Evolutionary conservation across 2,888 invertebrate species (phyloP).

Genomic region (Phragmatobia fuliginosa): DNA sequence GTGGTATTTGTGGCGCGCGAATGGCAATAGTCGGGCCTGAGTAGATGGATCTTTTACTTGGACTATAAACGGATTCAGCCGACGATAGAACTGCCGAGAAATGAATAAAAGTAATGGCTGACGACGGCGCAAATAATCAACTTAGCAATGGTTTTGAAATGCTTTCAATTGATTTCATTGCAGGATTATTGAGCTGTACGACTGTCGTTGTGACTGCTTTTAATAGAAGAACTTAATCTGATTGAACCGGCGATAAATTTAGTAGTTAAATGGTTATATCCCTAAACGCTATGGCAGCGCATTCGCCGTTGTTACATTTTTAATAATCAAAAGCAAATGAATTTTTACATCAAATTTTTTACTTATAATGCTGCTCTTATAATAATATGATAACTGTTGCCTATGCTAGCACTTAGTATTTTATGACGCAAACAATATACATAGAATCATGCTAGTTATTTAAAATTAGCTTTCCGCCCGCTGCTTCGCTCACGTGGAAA

Average conservation of each 20-base stretch:
- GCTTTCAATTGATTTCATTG: conserved; percentile 20
- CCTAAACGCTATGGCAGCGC: neutral
- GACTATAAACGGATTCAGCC: conserved; percentile 31
- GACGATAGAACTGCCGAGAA: conserved; percentile 18
- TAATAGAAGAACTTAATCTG: neutral
- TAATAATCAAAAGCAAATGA: neutral
- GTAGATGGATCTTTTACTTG: conserved; percentile 36
- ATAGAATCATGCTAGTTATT: no score
- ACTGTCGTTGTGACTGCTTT: neutral
- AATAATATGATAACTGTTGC: no score
- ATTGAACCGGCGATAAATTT: neutral
- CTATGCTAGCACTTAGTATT: no score
- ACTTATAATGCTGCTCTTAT: no score
- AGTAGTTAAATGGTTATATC: neutral
- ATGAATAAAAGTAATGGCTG: conserved; percentile 32
- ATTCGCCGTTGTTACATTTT: neutral
- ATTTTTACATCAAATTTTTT: neutral
- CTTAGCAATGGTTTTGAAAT: conserved; percentile 25
- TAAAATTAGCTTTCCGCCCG: no score
- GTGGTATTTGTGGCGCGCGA: conserved; percentile 32
- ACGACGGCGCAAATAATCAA: conserved; percentile 22
- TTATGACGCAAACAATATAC: no score
- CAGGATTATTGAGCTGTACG: conserved; percentile 13
- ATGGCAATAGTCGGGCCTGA: conserved; percentile 27
- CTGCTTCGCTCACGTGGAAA: no score